Conservation (phyloP, 2,888 invertebrate species). For the Eudiplozoon nipponicum region DNA sequence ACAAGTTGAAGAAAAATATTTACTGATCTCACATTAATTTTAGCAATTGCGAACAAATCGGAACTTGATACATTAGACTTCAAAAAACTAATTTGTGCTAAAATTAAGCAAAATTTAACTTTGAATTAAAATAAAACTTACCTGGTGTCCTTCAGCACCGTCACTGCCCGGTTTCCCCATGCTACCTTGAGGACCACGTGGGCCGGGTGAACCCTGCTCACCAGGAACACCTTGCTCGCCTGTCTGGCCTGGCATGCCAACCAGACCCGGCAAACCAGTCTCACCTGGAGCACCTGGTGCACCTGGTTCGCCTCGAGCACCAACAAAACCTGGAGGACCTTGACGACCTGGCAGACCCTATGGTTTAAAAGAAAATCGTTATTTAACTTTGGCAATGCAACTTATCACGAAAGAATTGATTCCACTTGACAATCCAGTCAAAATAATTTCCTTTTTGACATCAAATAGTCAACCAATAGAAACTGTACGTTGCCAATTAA, state of each 20-base stretch:
- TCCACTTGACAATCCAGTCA: too few relatives aligned
- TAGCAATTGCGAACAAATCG: too few relatives aligned
- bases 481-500: too few relatives aligned
- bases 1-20: too few relatives aligned
- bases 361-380: neutral
- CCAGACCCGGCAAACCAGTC: constrained; percentile 11
- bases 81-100: too few relatives aligned
- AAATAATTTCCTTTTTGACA: too few relatives aligned
- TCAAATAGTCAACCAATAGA: too few relatives aligned
- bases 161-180: constrained; percentile 14
- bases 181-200: constrained; percentile 7
- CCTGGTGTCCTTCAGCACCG: constrained; percentile 8
- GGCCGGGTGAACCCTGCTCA: constrained; percentile 6
- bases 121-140: constrained; percentile 2
- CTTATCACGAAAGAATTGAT: too few relatives aligned
- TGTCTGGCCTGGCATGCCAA: constrained; percentile 10
- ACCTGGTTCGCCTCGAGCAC: constrained; percentile 15
- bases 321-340: constrained; percentile 11
- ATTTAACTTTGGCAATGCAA: neutral
- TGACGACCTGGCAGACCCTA: constrained; percentile 12
- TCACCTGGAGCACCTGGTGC: constrained; percentile 12
- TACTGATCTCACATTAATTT: too few relatives aligned
- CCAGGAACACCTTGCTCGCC: constrained; percentile 14
- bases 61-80: too few relatives aligned
- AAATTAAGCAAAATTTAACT: too few relatives aligned